Conservation (phyloP, 2,113 vertebrate species). For the Serinus canaria region DNA sequence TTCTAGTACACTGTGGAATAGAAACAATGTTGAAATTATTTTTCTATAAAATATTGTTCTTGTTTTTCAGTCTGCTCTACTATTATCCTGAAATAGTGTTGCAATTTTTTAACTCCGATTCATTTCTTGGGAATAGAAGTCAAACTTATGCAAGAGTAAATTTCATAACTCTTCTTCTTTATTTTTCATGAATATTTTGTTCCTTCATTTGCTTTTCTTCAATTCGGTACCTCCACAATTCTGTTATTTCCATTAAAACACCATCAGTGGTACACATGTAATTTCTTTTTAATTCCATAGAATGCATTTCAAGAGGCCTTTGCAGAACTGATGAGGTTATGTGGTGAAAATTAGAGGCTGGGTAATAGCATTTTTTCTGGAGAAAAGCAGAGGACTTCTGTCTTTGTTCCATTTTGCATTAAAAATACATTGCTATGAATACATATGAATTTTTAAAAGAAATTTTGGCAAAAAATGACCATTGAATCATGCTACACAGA, state of each 20-base stretch:
- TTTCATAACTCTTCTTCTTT: conserved; percentile 21
- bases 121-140: conserved; percentile 36
- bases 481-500: neutral
- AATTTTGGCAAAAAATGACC: neutral
- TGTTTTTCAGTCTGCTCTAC: neutral
- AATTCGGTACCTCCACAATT: conserved; percentile 1
- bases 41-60: conserved; percentile 28
- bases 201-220: conserved; percentile 33
- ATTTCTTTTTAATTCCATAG: conserved; percentile 36
- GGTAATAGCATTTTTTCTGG: neutral
- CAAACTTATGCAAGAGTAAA: conserved; percentile 34
- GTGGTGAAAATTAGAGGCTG: neutral
- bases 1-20: neutral
- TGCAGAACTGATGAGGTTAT: neutral
- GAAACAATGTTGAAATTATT: conserved; percentile 13
- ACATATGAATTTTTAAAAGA: neutral
- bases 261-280: neutral
- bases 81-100: conserved; percentile 23
- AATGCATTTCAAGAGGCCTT: conserved; percentile 1
- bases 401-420: neutral
- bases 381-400: neutral
- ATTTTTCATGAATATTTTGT: conserved; percentile 45
- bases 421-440: neutral
- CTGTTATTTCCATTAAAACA: conserved; percentile 17
- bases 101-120: neutral